Percentiles rank a stretch among this genome's conserved stretches.
phyloP scores from a whole-genome alignment of 2,797 vertebrate genomes.

The Mormyrops boulengeri region DNA sequence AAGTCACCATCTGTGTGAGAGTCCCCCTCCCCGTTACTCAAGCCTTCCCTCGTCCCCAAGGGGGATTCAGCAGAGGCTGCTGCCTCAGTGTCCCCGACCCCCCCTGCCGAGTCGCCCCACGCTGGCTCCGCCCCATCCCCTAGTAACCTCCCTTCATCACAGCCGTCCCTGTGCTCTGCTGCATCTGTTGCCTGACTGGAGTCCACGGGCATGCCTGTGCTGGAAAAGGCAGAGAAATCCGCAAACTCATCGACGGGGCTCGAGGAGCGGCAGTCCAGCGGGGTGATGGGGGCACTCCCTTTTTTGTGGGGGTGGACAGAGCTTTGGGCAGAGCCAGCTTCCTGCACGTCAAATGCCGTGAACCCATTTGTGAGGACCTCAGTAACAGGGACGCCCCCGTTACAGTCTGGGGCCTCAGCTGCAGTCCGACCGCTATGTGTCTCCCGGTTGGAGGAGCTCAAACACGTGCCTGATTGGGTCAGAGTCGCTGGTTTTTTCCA shows the following conservation, averaged over 20 bases:
- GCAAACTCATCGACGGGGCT: constrained; percentile 70
- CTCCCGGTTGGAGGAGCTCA: constrained; percentile 38
- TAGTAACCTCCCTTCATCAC: background rate
- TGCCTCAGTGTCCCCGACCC: background rate
- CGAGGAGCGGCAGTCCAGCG: constrained; percentile 38
- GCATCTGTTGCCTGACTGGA: constrained; percentile 43
- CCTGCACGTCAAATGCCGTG: constrained; percentile 55
- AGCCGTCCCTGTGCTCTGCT: constrained; percentile 30
- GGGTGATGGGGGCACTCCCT: constrained; percentile 48
- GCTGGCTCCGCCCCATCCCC: constrained; percentile 35
- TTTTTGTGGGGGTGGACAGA: constrained; percentile 39
- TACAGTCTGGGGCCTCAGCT: constrained; percentile 56
- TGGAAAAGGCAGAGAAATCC: constrained; percentile 81
- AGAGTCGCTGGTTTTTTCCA: constrained; percentile 52
- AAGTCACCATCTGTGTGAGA: constrained; percentile 32
- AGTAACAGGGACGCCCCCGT: constrained; percentile 59
- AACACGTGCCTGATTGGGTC: constrained; percentile 12
- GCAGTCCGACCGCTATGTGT: constrained; percentile 42
- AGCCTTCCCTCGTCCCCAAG: constrained; percentile 24
- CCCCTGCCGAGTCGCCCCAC: constrained; percentile 14
- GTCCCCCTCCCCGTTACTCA: constrained; percentile 47
- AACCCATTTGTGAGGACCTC: constrained; percentile 87
- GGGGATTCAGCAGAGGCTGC: constrained; percentile 12
- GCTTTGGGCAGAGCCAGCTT: constrained; percentile 53
- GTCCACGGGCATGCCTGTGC: constrained; percentile 39